A percentile compares a stretch with the other conserved stretches of the same genome.
Evolutionary conservation across 2,888 invertebrate species (phyloP).

Genomic region (Cinara cedri): DNA sequence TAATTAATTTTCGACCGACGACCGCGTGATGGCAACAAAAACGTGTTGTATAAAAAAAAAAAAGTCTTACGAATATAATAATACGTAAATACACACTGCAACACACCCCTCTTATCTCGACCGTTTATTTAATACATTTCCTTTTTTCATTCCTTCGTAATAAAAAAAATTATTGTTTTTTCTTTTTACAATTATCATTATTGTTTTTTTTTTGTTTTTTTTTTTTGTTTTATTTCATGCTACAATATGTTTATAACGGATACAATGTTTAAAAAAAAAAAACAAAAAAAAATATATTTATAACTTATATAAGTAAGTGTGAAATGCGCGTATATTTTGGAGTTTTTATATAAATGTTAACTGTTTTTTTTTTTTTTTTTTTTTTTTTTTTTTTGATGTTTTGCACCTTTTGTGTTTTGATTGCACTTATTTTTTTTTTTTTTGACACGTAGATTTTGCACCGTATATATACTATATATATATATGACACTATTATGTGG

Average conservation of each 20-base stretch:
- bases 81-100: conserved; percentile 32
- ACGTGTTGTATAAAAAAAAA: conserved; percentile 55
- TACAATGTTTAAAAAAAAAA: conserved; percentile 39
- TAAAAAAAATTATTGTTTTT: conserved; percentile 38
- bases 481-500: conserved; percentile 5
- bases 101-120: not conserved
- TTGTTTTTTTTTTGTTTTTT: conserved; percentile 31
- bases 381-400: conserved; percentile 35
- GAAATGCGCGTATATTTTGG: conserved; percentile 54
- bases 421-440: conserved; percentile 48
- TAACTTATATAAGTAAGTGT: conserved; percentile 50
- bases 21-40: conserved; percentile 32
- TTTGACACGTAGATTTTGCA: conserved; percentile 48
- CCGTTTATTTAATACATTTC: not conserved
- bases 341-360: conserved; percentile 27
- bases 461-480: conserved; percentile 15
- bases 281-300: not conserved
- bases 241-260: conserved; percentile 42
- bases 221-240: conserved; percentile 48
- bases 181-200: not conserved
- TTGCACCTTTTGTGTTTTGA: conserved; percentile 56
- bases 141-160: not conserved
- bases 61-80: conserved; percentile 10
- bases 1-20: conserved; percentile 56
- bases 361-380: conserved; percentile 24